Evolutionary conservation across 2,797 vertebrate genomes (phyloP).

Genomic region (Oryzias sinensis): DNA sequence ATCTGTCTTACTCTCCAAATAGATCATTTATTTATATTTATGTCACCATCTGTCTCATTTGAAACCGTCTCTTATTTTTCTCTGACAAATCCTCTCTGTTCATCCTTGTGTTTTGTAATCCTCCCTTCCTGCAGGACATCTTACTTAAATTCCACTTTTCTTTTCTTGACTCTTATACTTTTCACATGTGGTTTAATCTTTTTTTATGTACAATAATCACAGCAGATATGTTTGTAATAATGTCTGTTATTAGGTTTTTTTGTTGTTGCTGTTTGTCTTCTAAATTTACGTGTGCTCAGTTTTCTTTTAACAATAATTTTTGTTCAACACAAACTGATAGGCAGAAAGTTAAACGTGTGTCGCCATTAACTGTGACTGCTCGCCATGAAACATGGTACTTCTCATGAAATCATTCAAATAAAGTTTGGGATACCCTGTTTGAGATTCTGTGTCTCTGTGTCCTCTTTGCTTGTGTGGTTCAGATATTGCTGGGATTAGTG

Average conservation of each 20-base stretch:
- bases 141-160: slow-evolving; percentile 1
- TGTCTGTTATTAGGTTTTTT: slow-evolving; percentile 16
- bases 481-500: neutral
- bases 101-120: slow-evolving; percentile 14
- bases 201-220: slow-evolving; percentile 48
- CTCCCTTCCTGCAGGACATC: slow-evolving; percentile 6
- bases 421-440: slow-evolving; percentile 95
- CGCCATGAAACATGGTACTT: slow-evolving; percentile 85
- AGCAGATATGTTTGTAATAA: slow-evolving; percentile 45
- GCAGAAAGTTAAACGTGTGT: slow-evolving; percentile 78
- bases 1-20: slow-evolving; percentile 23
- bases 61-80: slow-evolving; percentile 34
- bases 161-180: slow-evolving; percentile 8
- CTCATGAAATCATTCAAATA: slow-evolving; percentile 90
- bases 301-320: slow-evolving; percentile 37
- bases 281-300: slow-evolving; percentile 24
- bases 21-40: slow-evolving; percentile 28
- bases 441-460: slow-evolving; percentile 64
- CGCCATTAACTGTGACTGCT: slow-evolving; percentile 91
- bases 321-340: slow-evolving; percentile 86
- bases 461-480: slow-evolving; percentile 27
- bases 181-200: slow-evolving; percentile 43
- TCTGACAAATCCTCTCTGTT: slow-evolving; percentile 31
- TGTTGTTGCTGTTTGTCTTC: slow-evolving; percentile 41
- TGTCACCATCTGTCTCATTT: slow-evolving; percentile 42